Evolutionary conservation across 2,888 invertebrate genomes (phyloP), one percentile per base, ranked within the genome.

Genomic region (Thysanoteuthis rhombus): DNA sequence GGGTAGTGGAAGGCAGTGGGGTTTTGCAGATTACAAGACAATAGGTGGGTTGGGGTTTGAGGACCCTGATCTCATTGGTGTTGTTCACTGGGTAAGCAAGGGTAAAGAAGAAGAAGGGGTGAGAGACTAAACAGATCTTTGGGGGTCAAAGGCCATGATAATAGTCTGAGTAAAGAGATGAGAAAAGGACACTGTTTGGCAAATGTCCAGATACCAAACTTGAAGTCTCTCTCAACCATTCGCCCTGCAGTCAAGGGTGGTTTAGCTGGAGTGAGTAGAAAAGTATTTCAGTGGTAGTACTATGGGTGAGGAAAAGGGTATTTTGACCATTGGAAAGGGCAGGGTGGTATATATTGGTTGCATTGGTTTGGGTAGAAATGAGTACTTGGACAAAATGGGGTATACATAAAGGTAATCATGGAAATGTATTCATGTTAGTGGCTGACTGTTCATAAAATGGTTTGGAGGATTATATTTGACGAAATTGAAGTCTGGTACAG

Each of bases 91-190:
- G 75, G 75, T 75, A 75, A 75, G 75, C 36, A 36, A n/a, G 16
- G 75, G 75, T 75, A 75, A 75, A 75, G 75, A 75, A 75, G 75
- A 75, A n/a, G n/a, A 36, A 75, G 75, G 75, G 75, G 75, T n/a
- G 75, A 75, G 75, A 75, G 75, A n/a, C 75, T 75, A 75, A 75
- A 75, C 75, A 75, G 75, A 75, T 75, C 75, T 75, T 75, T 75
- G 75, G 75, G 75, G 75, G 75, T 75, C 75, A 75, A 75, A 36
- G n/a, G 75, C 36, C 75, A 75, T 75, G 75, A 75, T 75, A 75
- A 75, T 75, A 75, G 75, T 75, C 75, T n/a, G 75, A 75, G 75
- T n/a, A 75, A 75, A 75, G 75, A 75, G 75, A 75, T 75, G 75
- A 75, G 16, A 36, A 75, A 75, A 75, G 75, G 75, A 75, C 75